phyloP scores from a whole-genome alignment of 2,888 invertebrate species.

The Pocota personata region DNA sequence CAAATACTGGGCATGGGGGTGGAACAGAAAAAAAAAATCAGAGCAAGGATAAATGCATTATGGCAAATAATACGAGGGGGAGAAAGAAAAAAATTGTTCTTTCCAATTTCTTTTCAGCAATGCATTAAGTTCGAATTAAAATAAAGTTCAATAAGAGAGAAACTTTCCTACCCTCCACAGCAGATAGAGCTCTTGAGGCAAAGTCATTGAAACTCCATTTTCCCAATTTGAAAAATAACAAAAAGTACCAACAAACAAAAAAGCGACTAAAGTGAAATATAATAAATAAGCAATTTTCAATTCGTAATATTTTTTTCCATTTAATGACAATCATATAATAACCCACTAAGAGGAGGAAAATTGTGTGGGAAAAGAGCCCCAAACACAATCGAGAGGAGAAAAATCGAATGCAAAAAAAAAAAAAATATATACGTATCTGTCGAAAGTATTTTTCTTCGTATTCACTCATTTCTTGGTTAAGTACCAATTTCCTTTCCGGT shows the following conservation, averaged over 20 bases:
- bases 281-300: slow-evolving; percentile 63
- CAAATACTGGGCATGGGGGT: not conserved
- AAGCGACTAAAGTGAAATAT: not conserved
- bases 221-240: not conserved
- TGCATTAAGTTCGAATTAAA: slow-evolving; percentile 59
- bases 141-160: slow-evolving; percentile 38
- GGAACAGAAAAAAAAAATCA: slow-evolving; percentile 19
- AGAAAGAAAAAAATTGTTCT: not conserved
- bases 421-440: not conserved
- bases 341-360: not conserved
- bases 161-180: not conserved
- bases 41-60: slow-evolving; percentile 64
- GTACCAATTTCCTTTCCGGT: slow-evolving; percentile 44
- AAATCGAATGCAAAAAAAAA: not conserved
- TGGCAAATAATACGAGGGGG: slow-evolving; percentile 24
- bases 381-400: not conserved
- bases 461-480: slow-evolving; percentile 13
- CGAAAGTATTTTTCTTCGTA: slow-evolving; percentile 15
- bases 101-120: slow-evolving; percentile 29
- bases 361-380: not conserved
- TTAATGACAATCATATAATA: slow-evolving; percentile 43
- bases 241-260: not conserved
- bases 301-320: slow-evolving; percentile 34
- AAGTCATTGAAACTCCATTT: slow-evolving; percentile 35
- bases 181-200: not conserved